Evolutionary conservation across 2,113 vertebrate species (phyloP), one percentile per base, ranked within the genome.

Genomic region (Cynopterus brachyotis): DNA sequence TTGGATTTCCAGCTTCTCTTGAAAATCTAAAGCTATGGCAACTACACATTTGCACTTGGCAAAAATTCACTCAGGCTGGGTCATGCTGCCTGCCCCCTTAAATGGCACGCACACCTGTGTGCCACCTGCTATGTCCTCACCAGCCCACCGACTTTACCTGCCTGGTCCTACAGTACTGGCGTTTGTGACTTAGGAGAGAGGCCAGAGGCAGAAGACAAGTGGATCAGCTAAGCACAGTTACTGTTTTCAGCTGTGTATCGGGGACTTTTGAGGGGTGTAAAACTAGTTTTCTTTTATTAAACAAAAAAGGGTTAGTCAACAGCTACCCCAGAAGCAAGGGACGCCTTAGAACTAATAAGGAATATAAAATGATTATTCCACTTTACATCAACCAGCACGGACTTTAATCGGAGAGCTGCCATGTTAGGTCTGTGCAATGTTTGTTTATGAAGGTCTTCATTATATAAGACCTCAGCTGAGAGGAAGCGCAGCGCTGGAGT

Each of bases 281-380:
- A 89, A 37, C 32, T 62, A 62, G 67, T 64, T 95, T 93, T 88
- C 66, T 93, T 88, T 76, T 67, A 37, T 69, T 91, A 85, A 85
- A 89, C 57, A 88, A 91, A 75, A 42, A 94, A 66, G 4, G 3
- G 72, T 92, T 64, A 32, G n/a, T 64, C 70, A 73, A 73, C 32
- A 94, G 91, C 57, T 83, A n/a, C 32, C 64, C 57, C 26, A 84
- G 67, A 69, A 83, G 55, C 62, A 62, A 86, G 86, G 79, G 66
- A 66, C 45, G 67, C 55, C 69, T 91, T n/a, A 86, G 50, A 89
- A 53, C 37, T 72, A 37, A 66, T 2, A 42, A 96, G 90, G 42
- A 22, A 79, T 26, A 19, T 35, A 80, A 84, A 85, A 81, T 19
- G 59, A 55, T 60, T 15, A 72, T 57, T 40, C 45, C 2, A 1